A percentile compares a stretch with the other conserved stretches of the same genome.
phyloP scores from a whole-genome alignment of 2,888 invertebrate genomes.

The Thymelicus sylvestris region DNA sequence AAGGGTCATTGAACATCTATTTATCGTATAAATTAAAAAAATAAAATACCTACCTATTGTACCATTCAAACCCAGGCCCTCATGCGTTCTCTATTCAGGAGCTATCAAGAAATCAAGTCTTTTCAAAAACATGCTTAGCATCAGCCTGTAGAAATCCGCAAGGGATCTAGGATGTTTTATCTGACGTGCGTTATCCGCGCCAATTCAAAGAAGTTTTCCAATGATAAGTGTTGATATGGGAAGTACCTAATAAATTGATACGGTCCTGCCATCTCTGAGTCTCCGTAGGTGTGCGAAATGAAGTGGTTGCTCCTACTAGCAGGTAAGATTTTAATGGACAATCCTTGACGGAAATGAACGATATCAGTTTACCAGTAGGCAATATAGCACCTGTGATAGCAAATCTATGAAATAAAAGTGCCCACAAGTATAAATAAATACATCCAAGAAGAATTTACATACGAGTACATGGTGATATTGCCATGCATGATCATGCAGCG shows the following conservation, averaged over 20 bases:
- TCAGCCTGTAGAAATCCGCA: conserved; percentile 27
- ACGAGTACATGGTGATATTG: too few species aligned
- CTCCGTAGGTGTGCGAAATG: conserved; percentile 51
- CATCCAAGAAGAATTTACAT: too few species aligned
- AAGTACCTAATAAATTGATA: conserved; percentile 52
- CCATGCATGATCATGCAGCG: too few species aligned
- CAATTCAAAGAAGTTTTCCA: conserved; percentile 13
- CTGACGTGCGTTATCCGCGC: conserved; percentile 41
- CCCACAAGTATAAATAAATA: too few species aligned
- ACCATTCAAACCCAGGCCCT: not conserved
- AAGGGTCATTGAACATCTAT: not conserved
- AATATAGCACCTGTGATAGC: too few species aligned
- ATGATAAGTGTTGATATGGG: conserved; percentile 51
- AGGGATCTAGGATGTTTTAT: conserved; percentile 32
- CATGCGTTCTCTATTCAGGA: too few species aligned
- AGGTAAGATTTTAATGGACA: conserved; percentile 52
- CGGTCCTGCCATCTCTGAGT: conserved; percentile 42
- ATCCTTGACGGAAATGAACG: not conserved
- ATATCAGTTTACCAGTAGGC: too few species aligned
- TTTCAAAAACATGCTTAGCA: not conserved
- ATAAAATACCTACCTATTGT: not conserved
- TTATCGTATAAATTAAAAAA: too few species aligned
- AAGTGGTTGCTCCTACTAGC: conserved; percentile 65
- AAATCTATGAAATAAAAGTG: too few species aligned
- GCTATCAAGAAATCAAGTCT: not conserved